A percentile compares a stretch with the other conserved stretches of the same genome.
Evolutionary conservation across 2,888 invertebrate genomes (phyloP).

Genomic region (Masnerella sp.): DNA sequence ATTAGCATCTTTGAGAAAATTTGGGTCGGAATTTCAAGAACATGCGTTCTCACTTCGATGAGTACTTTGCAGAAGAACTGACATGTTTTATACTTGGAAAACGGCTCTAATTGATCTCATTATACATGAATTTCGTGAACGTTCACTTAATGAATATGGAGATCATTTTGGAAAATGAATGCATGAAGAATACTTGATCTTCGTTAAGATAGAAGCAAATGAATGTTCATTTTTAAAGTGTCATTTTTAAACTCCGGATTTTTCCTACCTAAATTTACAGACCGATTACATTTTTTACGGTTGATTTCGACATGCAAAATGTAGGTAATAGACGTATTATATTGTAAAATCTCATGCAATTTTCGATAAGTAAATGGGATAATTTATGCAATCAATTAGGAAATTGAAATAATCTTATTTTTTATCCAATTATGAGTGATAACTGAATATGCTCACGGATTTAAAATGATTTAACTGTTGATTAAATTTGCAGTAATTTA

Average conservation of each 20-base stretch:
- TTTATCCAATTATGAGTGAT: no score
- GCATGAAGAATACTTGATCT: constrained; percentile 53
- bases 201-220: constrained; percentile 56
- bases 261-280: constrained; percentile 33
- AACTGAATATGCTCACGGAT: no score
- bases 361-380: no score
- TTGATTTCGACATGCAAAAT: constrained; percentile 24
- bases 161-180: constrained; percentile 56
- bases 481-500: no score
- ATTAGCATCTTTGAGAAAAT: no score
- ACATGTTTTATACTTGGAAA: constrained; percentile 59
- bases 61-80: constrained; percentile 58
- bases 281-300: constrained; percentile 47
- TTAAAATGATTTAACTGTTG: no score
- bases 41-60: constrained; percentile 53
- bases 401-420: no score
- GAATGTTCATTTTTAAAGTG: constrained; percentile 52
- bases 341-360: no score
- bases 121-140: constrained; percentile 51
- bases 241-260: constrained; percentile 46
- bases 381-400: no score
- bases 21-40: constrained; percentile 60
- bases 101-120: constrained; percentile 60
- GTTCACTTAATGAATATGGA: constrained; percentile 58
- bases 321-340: no score